These are phyloP conservation scores for Empidonax traillii DNA, from an alignment of 2,113 vertebrate species.

Conservation along the genomic window DNA sequence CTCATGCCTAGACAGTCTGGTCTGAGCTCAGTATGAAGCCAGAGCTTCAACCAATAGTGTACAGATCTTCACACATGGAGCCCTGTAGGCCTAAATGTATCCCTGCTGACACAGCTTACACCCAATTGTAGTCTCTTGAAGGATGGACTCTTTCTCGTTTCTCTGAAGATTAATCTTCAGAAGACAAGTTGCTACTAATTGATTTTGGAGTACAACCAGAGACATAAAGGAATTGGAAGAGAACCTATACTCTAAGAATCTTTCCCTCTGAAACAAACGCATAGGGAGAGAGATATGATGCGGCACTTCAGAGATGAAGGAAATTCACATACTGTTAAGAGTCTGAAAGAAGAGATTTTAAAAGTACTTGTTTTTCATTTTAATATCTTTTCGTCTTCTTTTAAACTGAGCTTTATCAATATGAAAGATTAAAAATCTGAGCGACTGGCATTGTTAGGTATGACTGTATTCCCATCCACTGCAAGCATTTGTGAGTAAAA, in stretches of 20 bases:
- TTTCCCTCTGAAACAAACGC: neutral
- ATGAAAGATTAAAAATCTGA: neutral
- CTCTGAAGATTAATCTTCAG: neutral
- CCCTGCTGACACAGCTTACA: neutral
- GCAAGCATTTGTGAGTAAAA: neutral
- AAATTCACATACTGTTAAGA: neutral
- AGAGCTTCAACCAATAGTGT: fast-evolving
- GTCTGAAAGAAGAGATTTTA: neutral
- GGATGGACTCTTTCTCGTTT: neutral
- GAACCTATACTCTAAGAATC: neutral
- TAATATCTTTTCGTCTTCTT: neutral
- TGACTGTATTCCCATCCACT: neutral
- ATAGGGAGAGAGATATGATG: neutral
- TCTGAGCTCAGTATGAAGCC: neutral
- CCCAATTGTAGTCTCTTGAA: neutral
- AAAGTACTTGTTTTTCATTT: neutral
- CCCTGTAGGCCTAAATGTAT: neutral
- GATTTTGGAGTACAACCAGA: neutral
- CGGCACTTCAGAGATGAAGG: neutral
- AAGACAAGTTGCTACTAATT: neutral
- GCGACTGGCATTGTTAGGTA: neutral
- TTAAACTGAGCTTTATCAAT: neutral
- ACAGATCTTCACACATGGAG: neutral
- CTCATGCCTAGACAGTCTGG: neutral
- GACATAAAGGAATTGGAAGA: neutral